phyloP scores from a whole-genome alignment of 2,113 vertebrate species.

The Nyctereutes procyonoides region DNA sequence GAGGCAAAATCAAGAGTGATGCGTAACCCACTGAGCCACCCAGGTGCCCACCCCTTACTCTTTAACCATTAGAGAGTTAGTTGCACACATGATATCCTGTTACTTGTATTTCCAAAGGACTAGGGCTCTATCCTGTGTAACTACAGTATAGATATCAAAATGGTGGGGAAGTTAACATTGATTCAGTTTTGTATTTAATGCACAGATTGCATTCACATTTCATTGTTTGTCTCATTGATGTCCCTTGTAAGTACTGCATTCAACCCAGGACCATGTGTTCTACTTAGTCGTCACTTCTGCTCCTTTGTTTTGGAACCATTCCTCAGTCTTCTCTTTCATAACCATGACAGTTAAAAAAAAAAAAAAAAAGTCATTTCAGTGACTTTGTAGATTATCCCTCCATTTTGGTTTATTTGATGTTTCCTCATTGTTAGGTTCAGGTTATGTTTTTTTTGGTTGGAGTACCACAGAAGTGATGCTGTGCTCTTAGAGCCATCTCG shows the following conservation, averaged over 20 bases:
- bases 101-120: neutral
- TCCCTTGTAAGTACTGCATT: neutral
- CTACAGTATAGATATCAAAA: neutral
- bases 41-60: neutral
- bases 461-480: neutral
- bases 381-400: neutral
- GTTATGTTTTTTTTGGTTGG: neutral
- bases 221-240: neutral
- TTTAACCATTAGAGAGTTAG: neutral
- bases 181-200: neutral
- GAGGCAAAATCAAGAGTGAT: neutral
- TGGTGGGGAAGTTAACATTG: neutral
- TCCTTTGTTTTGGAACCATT: slow-evolving; percentile 22
- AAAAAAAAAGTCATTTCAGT: neutral
- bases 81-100: neutral
- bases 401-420: neutral
- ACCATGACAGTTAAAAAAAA: neutral
- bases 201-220: neutral
- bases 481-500: neutral
- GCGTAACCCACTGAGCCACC: neutral
- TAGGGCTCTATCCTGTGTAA: neutral
- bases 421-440: neutral
- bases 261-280: neutral
- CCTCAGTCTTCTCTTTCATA: neutral
- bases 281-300: neutral